Conservation (phyloP, 2,113 vertebrate genomes). For the Peromyscus leucopus region DNA sequence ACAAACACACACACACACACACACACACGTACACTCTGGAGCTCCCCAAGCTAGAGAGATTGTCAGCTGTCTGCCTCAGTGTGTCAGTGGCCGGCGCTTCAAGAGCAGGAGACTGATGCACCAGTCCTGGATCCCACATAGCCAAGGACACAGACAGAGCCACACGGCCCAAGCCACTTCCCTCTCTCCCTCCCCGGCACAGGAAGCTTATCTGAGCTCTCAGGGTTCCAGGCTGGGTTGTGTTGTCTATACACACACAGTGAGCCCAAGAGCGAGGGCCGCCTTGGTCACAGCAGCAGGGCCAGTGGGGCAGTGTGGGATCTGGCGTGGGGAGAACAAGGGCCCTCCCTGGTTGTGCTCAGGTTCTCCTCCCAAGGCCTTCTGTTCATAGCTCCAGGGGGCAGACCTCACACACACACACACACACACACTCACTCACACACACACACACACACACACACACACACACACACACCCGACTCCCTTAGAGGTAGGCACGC, state of each 20-base stretch:
- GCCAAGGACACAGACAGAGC: not conserved
- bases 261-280: not conserved
- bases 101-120: not conserved
- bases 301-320: accelerated
- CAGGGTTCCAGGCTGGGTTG: not conserved
- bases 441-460: too few relatives aligned
- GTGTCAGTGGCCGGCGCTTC: not conserved
- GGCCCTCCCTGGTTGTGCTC: not conserved
- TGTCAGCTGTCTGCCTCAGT: not conserved
- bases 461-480: not conserved
- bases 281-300: not conserved
- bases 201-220: not conserved
- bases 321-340: accelerated
- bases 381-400: not conserved
- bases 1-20: too few relatives aligned
- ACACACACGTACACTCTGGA: not conserved
- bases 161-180: not conserved
- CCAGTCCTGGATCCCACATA: not conserved
- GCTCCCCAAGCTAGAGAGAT: not conserved
- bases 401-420: too few relatives aligned
- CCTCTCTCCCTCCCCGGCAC: too few relatives aligned
- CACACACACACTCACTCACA: too few relatives aligned
- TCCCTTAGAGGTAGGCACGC: accelerated
- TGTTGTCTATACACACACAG: not conserved
- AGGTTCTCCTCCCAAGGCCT: not conserved